Percentiles rank a stretch among this genome's conserved stretches.
Evolutionary conservation across 2,888 invertebrate genomes (phyloP).

Genomic region (Sesamia inferens): DNA sequence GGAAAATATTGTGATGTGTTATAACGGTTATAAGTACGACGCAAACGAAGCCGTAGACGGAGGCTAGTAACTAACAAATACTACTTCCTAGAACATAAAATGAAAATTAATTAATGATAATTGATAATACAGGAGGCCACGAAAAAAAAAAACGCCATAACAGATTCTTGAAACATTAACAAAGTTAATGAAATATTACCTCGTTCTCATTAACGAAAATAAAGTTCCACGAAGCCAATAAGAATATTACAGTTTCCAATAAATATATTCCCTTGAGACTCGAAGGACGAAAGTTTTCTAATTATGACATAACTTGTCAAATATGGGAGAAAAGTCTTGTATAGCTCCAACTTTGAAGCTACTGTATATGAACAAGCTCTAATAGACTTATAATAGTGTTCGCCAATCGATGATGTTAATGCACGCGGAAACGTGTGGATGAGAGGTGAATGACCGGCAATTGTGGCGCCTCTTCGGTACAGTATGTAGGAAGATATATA

Average conservation of each 20-base stretch:
- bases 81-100: neutral
- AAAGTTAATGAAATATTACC: slow-evolving; percentile 5
- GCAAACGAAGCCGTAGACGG: neutral
- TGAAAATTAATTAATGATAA: neutral
- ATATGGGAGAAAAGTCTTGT: slow-evolving; percentile 6
- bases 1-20: neutral
- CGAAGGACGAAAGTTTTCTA: slow-evolving; percentile 47
- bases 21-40: neutral
- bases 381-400: slow-evolving; percentile 30
- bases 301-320: slow-evolving; percentile 34
- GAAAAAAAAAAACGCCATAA: neutral
- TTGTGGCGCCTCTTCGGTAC: slow-evolving; percentile 50
- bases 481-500: slow-evolving; percentile 49
- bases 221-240: slow-evolving; percentile 25
- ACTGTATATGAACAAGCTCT: slow-evolving; percentile 14
- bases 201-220: slow-evolving; percentile 4
- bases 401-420: slow-evolving; percentile 58
- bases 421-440: slow-evolving; percentile 56
- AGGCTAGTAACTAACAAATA: slow-evolving; percentile 9
- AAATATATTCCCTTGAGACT: slow-evolving; percentile 16
- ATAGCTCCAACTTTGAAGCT: slow-evolving; percentile 14
- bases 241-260: slow-evolving; percentile 31
- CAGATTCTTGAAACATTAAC: neutral
- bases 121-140: neutral
- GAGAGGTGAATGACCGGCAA: slow-evolving; percentile 55